phyloP scores from a whole-genome alignment of 2,888 invertebrate species.

The Aspidapion aeneum region DNA sequence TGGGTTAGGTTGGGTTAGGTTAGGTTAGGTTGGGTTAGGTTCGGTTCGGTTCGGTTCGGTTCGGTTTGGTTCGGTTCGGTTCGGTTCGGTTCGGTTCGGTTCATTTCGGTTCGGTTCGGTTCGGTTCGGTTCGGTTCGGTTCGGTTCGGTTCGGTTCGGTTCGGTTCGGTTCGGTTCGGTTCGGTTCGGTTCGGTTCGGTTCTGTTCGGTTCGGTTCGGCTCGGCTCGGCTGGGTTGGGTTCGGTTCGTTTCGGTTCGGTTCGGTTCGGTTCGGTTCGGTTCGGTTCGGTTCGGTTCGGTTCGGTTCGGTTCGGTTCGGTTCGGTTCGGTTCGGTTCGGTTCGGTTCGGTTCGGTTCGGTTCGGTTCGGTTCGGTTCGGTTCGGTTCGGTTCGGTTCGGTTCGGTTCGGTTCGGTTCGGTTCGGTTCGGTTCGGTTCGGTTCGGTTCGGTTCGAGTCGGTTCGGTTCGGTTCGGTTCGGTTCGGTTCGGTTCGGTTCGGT shows the following conservation, averaged over 20 bases:
- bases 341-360: constrained; percentile 15
- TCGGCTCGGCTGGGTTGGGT: too few species aligned
- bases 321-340: constrained; percentile 16
- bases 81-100: too few species aligned
- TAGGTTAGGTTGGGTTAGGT: too few species aligned
- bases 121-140: constrained; percentile 20
- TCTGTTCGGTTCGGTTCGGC: constrained; percentile 24
- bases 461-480: too few species aligned
- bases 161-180: constrained; percentile 19
- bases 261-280: constrained; percentile 1
- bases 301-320: constrained; percentile 17
- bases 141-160: constrained; percentile 22
- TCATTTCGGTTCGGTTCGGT: too few species aligned
- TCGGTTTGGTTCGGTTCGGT: too few species aligned
- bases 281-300: constrained; percentile 17
- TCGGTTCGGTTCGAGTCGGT: too few species aligned
- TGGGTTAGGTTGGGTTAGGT: neutral
- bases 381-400: constrained; percentile 24
- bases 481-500: constrained; percentile 19
- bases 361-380: constrained; percentile 11
- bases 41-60: too few species aligned
- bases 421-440: constrained; percentile 26
- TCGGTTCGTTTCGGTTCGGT: too few species aligned
- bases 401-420: constrained; percentile 25
- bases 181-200: constrained; percentile 24